Conservation (phyloP, 2,113 vertebrate species). For the Myodes glareolus region DNA sequence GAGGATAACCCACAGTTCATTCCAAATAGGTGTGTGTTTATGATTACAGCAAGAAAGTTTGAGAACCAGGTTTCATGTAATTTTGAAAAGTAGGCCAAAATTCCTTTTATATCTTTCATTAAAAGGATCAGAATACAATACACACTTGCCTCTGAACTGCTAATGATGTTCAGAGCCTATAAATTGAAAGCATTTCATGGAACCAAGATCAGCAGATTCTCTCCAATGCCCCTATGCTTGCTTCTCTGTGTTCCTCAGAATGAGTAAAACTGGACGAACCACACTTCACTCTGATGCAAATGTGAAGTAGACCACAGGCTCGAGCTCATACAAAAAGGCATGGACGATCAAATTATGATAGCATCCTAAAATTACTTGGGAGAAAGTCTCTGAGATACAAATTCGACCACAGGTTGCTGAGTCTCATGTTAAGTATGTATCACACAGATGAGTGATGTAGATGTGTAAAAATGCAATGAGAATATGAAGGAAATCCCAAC, state of each 20-base stretch:
- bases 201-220: slow-evolving; percentile 19
- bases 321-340: background rate
- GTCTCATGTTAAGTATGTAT: background rate
- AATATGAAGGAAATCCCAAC: background rate
- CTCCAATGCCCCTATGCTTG: background rate
- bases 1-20: background rate
- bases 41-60: background rate
- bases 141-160: slow-evolving; percentile 31
- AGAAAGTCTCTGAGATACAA: background rate
- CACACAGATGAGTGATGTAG: background rate
- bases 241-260: background rate
- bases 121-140: slow-evolving; percentile 53
- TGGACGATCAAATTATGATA: background rate
- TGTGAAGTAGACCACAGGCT: background rate
- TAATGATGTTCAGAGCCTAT: slow-evolving; percentile 31
- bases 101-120: slow-evolving; percentile 31
- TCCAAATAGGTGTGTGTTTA: background rate
- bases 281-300: background rate
- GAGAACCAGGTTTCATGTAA: background rate
- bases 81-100: slow-evolving; percentile 21
- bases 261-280: background rate
- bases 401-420: background rate
- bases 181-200: slow-evolving; percentile 46
- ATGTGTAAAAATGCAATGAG: background rate
- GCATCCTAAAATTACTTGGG: background rate